Conservation (phyloP, 2,888 invertebrate genomes). For the Lagria hirta region DNA sequence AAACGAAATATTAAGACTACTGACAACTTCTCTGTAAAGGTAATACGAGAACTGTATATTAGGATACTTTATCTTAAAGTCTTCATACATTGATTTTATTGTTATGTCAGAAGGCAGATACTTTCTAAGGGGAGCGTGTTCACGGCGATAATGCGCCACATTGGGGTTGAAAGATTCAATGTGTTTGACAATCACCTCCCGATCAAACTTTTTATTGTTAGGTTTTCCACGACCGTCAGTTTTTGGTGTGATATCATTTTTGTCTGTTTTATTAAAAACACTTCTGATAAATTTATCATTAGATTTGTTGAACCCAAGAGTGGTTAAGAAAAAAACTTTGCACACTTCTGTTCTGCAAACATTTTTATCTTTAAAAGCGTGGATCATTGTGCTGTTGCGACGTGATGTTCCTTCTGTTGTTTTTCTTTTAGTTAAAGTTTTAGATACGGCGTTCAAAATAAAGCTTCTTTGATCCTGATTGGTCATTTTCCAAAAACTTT, state of each 20-base stretch:
- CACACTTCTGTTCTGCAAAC: conserved; percentile 11
- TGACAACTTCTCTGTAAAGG: conserved; percentile 22
- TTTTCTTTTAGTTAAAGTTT: background rate
- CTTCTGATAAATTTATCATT: conserved; percentile 15
- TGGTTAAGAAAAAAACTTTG: conserved; percentile 13
- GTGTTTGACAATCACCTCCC: conserved; percentile 15
- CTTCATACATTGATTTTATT: conserved; percentile 21
- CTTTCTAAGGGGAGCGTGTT: conserved; percentile 23
- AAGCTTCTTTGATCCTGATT: background rate
- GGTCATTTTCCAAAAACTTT: background rate
- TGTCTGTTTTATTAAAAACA: conserved; percentile 16
- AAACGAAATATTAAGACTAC: conserved; percentile 20
- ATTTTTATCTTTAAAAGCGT: conserved; percentile 14
- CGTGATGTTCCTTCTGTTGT: background rate
- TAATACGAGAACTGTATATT: conserved; percentile 18
- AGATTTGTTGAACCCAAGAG: conserved; percentile 1
- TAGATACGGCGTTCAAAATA: background rate
- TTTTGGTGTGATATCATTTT: conserved; percentile 9
- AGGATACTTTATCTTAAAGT: conserved; percentile 21
- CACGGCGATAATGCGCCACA: conserved; percentile 28
- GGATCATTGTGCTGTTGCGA: conserved; percentile 14
- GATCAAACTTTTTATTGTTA: conserved; percentile 13
- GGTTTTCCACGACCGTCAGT: background rate
- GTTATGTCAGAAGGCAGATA: conserved; percentile 28
- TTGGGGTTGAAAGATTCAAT: conserved; percentile 24